Evolutionary conservation across 2,797 vertebrate species (phyloP), one percentile per base, ranked within the genome.

Genomic region (Diplodus sargus): DNA sequence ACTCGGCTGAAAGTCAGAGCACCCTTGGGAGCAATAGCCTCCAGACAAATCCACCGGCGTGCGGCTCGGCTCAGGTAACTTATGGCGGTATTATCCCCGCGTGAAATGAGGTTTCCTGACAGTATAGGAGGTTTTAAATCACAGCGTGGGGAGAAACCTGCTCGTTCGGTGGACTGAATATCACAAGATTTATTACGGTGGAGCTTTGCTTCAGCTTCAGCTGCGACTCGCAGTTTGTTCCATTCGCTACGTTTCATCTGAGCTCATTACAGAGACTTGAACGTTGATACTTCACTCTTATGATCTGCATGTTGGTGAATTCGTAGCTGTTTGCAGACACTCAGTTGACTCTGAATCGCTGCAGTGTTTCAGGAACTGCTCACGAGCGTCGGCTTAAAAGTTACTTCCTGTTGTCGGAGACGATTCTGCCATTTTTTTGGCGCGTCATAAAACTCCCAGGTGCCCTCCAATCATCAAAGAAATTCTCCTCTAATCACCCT

Each of bases 81-180:
- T 70, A 76, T 34, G 42, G 59, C 4, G 60, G 56, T 58, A 28
- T 88, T 88, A 87, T 23, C 60, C 61, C 64, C 2, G 57, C 76
- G 74, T 85, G 74, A 87, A 87, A 89, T 90, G 16, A 79, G 77
- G 52, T 85, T 83, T 74, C 48, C 28, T 87, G 79, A 71, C 81
- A 70, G 66, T 75, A 34, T 78, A 69, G 64, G 82, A 64, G 39
- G 73, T 43, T 86, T 76, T 82, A 81, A 79, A 89, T 89, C 67
- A 72, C 59, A 2, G 62, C n/a, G 1, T 23, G 10, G 22, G 76
- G 74, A 74, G 22, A 59, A 76, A 64, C 45, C 67, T 57, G 68
- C 62, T 42, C 16, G 4, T 14, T 56, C 18, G 62, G 39, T 20
- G 53, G 69, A 45, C n/a, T 51, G 81, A 75, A 71, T 61, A 22